Evolutionary conservation across 2,113 vertebrate genomes (phyloP), one percentile per base, ranked within the genome.

Genomic region (Tretioscincus oriximinensis): DNA sequence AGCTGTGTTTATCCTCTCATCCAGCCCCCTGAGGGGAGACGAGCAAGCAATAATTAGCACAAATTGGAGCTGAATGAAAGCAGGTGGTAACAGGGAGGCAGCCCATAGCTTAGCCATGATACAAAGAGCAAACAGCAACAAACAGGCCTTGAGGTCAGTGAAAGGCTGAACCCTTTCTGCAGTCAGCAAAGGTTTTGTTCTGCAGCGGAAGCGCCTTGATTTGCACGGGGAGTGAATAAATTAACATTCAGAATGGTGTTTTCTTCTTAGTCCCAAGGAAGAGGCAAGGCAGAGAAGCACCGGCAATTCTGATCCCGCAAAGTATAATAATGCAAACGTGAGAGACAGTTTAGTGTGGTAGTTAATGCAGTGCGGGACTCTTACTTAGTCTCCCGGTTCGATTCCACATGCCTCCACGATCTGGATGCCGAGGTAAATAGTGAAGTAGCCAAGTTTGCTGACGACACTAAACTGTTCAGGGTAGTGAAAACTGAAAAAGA

Each of bases 111-210:
- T 45, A 4, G 0, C 49, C 26, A 3, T 21, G 14, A 21, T 0
- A 0, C 0, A 65, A 77, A 72, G 41, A 22, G 1, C 51, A 51
- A 45, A 10, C 45, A 45, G 29, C 22, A 20, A 5, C 20, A 28
- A 22, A 0, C 35, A 21, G 1, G 0, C 61, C 45, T 20, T 2
- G 8, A 0, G 1, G 16, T 14, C 71, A 21, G 54, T 20, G 11
- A 31, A 45, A 47, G 26, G 64, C 9, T 18, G 1, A 35, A 1
- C 29, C 31, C 73, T 21, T 7, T 18, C 28, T 71, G 22, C 11
- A 9, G 45, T 21, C 47, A 24, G 2, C 0, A 2, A 64, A 26
- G 18, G 24, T 45, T 58, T 66, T 67, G 31, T 69, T 47, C 18
- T 60, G n/a, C 20, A 26, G 9, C 24, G 14, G 29, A 24, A 81